Evolutionary conservation across 2,113 vertebrate genomes (phyloP).

Genomic region (Mesitornis unicolor): DNA sequence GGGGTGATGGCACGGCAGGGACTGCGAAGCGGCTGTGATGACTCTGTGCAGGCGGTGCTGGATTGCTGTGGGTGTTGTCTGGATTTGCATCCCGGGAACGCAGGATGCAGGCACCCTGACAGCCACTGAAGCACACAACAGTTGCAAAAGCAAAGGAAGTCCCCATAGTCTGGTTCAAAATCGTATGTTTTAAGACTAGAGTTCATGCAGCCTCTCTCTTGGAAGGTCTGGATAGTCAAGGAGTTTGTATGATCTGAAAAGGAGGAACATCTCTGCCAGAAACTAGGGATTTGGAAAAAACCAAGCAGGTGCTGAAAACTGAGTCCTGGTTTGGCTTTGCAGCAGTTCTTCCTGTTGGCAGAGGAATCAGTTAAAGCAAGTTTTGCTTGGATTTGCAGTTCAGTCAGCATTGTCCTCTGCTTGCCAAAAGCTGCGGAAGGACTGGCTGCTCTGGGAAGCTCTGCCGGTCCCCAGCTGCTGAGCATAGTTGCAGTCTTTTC

Average conservation of each 20-base stretch:
- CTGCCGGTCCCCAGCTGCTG: neutral
- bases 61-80: neutral
- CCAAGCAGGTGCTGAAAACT: neutral
- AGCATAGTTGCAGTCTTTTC: neutral
- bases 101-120: fast-evolving
- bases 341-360: neutral
- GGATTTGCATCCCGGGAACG: neutral
- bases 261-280: neutral
- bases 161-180: neutral
- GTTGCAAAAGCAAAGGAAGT: neutral
- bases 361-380: neutral
- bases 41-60: neutral
- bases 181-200: neutral
- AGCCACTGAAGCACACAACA: neutral
- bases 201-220: neutral
- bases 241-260: neutral
- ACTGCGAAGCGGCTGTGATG: fast-evolving
- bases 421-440: neutral
- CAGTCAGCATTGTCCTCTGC: neutral
- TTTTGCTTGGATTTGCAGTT: neutral
- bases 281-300: neutral
- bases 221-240: neutral
- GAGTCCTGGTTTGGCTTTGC: neutral
- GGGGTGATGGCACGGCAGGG: neutral
- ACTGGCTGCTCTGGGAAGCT: fast-evolving